Evolutionary conservation across 2,113 vertebrate genomes (phyloP), one percentile per base, ranked within the genome.

Genomic region (Pardalotus punctatus): DNA sequence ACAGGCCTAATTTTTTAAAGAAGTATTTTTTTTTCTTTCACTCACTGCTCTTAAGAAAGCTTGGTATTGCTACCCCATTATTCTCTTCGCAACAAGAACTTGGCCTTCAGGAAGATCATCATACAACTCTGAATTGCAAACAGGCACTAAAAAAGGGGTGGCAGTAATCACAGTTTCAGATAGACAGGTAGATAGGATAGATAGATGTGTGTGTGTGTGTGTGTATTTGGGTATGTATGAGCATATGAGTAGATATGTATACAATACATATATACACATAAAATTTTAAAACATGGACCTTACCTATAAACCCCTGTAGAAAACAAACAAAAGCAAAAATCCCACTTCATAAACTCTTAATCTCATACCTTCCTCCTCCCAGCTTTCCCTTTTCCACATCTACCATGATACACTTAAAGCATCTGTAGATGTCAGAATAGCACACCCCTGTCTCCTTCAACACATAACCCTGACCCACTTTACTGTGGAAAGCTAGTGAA

Each of bases 1-100:
- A 82, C 14, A 88, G 73, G 73, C 81, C 86, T 53, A 61, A 77
- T 58, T 81, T 74, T 95, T 78, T 58, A 38, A 48, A 93, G 73
- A 93, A 92, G 50, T 48, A 21, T 28, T 38, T 90, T 91, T 90
- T 88, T 91, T 71, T 25, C 76, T 73, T 96, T 91, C 65, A 85
- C 24, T 91, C 86, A 64, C 43, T 40, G 86, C 79, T 95, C 84
- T 67, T 87, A 90, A 93, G 65, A 71, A 86, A 94, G 80, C 16
- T 47, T 82, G 53, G 84, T 79, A 83, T 81, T 74, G 87, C 43
- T 76, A 65, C 35, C 48, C 57, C 56, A 25, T 70, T 80, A 50
- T 62, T 88, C 31, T 51, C 43, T 40, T 69, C 6, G 7, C 56
- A 80, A 81, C 13, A 82, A 80, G 54, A 42, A 78, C 36, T 16